Conservation (phyloP, 2,888 invertebrate genomes). For the Orthosia gracilis region DNA sequence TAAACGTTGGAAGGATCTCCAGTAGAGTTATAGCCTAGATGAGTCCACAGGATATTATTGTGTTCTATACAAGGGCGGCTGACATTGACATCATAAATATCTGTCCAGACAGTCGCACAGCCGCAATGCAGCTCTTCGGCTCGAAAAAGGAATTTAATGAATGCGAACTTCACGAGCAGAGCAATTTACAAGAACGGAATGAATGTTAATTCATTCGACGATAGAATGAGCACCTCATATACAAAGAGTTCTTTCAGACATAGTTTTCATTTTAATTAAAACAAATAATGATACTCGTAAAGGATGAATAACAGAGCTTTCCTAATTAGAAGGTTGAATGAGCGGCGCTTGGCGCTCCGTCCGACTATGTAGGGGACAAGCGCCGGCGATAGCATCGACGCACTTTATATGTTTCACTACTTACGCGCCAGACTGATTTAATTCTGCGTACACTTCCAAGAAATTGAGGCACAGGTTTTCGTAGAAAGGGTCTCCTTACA, state of each 20-base stretch:
- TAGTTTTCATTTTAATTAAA: constrained; percentile 29
- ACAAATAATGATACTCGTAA: constrained; percentile 37
- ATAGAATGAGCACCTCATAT: constrained; percentile 19
- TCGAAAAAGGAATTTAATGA: constrained; percentile 24
- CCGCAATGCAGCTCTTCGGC: constrained; percentile 16
- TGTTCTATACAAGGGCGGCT: constrained; percentile 39
- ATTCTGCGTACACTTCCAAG: background rate
- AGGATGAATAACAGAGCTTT: constrained; percentile 12
- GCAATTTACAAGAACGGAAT: constrained; percentile 9
- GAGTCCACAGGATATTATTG: constrained; percentile 35
- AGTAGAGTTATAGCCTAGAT: constrained; percentile 49
- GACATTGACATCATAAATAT: constrained; percentile 61
- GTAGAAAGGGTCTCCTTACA: background rate
- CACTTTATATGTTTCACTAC: constrained; percentile 38
- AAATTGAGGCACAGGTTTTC: background rate
- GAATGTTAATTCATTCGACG: constrained; percentile 25
- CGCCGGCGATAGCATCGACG: constrained; percentile 31
- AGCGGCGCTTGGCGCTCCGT: constrained; percentile 25
- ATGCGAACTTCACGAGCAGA: constrained; percentile 8
- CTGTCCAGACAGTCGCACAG: constrained; percentile 22
- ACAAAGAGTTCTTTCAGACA: background rate
- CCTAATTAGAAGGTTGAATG: constrained; percentile 49
- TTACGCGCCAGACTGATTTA: background rate
- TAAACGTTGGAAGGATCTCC: constrained; percentile 46
- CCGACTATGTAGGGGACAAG: constrained; percentile 31